Evolutionary conservation across 2,888 invertebrate species (phyloP), one percentile per base, ranked within the genome.

Genomic region (Abrostola tripartita): DNA sequence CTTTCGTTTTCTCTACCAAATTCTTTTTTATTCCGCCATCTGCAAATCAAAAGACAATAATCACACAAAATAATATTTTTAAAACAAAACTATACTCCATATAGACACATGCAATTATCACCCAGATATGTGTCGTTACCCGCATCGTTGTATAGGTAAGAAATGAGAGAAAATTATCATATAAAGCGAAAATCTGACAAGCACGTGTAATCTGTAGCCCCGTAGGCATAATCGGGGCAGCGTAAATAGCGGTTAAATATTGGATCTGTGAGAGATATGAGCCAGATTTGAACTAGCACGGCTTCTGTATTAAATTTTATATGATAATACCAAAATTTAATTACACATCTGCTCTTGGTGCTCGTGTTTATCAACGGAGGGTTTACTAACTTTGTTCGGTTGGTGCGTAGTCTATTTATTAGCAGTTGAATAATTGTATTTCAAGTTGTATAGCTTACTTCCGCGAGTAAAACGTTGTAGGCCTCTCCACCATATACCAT

Each of bases 161-260:
- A 38, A 50, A 61, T 52, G 61, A 67, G 12, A 56, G 14, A 61
- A 74, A 78, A 76, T 76, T 76, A 76, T 68, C 76, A 76, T 76
- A 76, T 64, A 76, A 62, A 76, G 78, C 71, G 76, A 53, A 70
- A 74, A 76, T 68, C 67, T 60, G 40, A 36, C 40, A 47, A 61
- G 54, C 67, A 71, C 61, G 57, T 78, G 70, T 78, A 78, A 74
- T 70, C 57, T 59, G 50, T 47, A 42, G 59, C 60, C 61, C 37
- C 56, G 56, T 41, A 41, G 37, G 47, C 41, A 14, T 14, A 10
- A 12, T 12, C 12, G 42, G n/a, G 37, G 37, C 51, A 51, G 37
- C 37, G 44, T 47, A 47, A 47, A 47, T 47, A 47, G 8, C 24
- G 44, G 7, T 10, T 47, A 24, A 47, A 47, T 47, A 47, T 47